These are phyloP conservation scores for Pipistrellus pipistrellus DNA, from an alignment of 2,797 vertebrate genomes.

Conservation along the genomic window DNA sequence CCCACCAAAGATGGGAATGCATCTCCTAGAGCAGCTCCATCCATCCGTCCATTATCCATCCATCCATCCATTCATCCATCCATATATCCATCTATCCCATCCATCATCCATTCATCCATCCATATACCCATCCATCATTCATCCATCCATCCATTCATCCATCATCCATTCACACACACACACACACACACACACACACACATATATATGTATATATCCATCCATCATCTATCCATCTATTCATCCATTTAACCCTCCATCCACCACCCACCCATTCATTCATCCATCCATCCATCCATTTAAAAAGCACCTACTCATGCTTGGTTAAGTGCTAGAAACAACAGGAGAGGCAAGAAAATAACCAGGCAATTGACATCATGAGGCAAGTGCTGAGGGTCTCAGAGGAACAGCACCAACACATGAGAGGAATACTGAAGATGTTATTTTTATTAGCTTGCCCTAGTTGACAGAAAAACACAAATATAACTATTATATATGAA, in stretches of 20 bases:
- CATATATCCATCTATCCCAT: neutral
- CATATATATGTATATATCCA: neutral
- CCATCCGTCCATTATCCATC: no score
- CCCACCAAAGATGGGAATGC: neutral
- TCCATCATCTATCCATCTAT: neutral
- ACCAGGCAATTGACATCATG: neutral
- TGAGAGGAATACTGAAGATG: neutral
- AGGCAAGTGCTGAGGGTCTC: neutral
- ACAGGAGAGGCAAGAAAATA: neutral
- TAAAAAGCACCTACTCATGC: neutral
- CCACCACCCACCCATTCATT: no score
- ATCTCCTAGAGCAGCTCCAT: neutral
- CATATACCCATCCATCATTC: no score
- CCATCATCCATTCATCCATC: neutral
- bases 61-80: fast-evolving
- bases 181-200: no score
- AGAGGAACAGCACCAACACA: neutral
- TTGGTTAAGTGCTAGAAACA: neutral
- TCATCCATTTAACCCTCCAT: no score
- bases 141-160: no score
- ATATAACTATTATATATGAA: neutral
- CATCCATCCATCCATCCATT: neutral
- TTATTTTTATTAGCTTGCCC: neutral
- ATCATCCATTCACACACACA: no score
- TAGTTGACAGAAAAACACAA: neutral